Percentiles rank a stretch among this genome's conserved stretches.
These are phyloP conservation scores for Lacerta bilineata DNA, from an alignment of 2,797 vertebrate genomes.

Conservation along the genomic window DNA sequence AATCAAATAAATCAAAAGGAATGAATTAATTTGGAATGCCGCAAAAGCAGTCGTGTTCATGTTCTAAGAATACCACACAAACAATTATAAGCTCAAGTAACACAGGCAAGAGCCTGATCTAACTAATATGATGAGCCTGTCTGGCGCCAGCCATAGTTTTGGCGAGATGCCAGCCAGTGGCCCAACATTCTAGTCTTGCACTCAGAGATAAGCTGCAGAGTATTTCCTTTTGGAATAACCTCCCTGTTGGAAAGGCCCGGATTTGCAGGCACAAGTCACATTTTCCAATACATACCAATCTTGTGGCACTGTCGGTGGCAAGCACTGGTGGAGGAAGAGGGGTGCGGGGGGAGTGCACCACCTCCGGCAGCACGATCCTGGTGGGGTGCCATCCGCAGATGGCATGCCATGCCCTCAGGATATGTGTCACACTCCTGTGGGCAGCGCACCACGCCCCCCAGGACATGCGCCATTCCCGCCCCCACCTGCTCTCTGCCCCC, in stretches of 20 bases:
- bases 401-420: no score
- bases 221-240: slow-evolving; percentile 45
- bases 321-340: no score
- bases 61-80: slow-evolving; percentile 72
- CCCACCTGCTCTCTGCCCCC: no score
- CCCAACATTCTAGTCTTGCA: slow-evolving; percentile 41
- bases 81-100: slow-evolving; percentile 61
- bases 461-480: no score
- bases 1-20: slow-evolving; percentile 69
- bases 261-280: background rate
- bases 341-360: background rate
- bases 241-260: slow-evolving; percentile 18
- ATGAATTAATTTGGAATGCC: slow-evolving; percentile 59
- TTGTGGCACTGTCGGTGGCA: background rate
- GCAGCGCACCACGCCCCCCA: no score
- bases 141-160: slow-evolving; percentile 63
- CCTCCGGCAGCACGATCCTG: no score
- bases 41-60: slow-evolving; percentile 59
- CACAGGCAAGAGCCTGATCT: slow-evolving; percentile 60
- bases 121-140: slow-evolving; percentile 68
- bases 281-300: background rate
- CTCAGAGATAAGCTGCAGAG: slow-evolving; percentile 49
- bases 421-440: accelerated
- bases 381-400: no score
- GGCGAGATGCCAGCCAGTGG: slow-evolving; percentile 59